A percentile compares a stretch with the other conserved stretches of the same genome.
phyloP scores from a whole-genome alignment of 2,888 invertebrate genomes.

The Caenorhabditis sp. region DNA sequence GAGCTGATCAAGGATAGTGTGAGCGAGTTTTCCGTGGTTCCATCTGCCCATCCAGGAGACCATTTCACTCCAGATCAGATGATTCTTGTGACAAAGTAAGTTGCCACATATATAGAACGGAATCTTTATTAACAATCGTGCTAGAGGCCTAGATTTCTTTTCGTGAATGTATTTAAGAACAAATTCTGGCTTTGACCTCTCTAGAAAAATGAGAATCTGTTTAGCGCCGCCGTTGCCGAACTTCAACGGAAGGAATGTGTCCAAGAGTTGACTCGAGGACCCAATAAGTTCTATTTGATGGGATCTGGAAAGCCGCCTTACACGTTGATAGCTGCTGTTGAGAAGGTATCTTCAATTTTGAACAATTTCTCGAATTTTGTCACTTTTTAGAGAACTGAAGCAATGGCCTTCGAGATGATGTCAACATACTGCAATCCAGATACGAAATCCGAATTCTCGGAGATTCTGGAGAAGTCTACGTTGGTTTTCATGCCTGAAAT shows the following conservation, averaged over 20 bases:
- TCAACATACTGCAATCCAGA: conserved; percentile 67
- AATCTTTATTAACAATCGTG: too few relatives aligned
- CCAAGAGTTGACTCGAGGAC: conserved; percentile 46
- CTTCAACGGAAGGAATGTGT: conserved; percentile 67
- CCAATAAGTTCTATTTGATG: conserved; percentile 69
- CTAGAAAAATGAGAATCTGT: too few relatives aligned
- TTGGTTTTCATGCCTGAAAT: conserved; percentile 80
- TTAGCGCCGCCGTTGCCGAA: conserved; percentile 67
- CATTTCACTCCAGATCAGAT: conserved; percentile 80
- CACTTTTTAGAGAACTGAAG: conserved; percentile 79
- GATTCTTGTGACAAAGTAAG: conserved; percentile 72
- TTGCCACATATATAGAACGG: neutral
- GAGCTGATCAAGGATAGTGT: conserved; percentile 79
- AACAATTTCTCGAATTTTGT: neutral
- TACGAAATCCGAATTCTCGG: conserved; percentile 39
- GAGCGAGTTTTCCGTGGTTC: conserved; percentile 79
- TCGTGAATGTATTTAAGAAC: too few relatives aligned
- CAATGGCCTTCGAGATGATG: conserved; percentile 79
- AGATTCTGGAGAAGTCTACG: conserved; percentile 71
- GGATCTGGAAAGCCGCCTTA: conserved; percentile 77
- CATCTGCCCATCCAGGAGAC: conserved; percentile 80
- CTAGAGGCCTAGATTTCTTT: too few relatives aligned
- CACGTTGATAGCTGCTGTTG: conserved; percentile 79
- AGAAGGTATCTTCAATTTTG: conserved; percentile 70
- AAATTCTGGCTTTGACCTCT: too few relatives aligned